Conservation (phyloP, 2,797 vertebrate genomes). For the Premnoplex brunnescens region DNA sequence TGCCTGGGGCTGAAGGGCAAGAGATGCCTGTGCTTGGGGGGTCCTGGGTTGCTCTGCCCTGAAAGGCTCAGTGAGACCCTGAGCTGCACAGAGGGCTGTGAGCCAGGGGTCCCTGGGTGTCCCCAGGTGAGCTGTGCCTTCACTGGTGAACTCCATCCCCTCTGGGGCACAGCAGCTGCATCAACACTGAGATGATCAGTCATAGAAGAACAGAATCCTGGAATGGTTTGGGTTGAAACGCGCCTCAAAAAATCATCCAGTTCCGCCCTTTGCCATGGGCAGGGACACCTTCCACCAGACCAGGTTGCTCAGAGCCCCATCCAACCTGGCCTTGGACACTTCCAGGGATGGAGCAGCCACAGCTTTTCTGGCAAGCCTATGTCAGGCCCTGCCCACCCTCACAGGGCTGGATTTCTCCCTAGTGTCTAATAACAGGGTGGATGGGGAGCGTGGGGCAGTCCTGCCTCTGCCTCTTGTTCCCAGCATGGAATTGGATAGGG, state of each 20-base stretch:
- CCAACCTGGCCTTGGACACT: neutral
- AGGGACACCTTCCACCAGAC: accelerated
- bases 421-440: accelerated
- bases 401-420: neutral
- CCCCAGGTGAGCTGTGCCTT: neutral
- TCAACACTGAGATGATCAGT: neutral
- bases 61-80: neutral
- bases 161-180: neutral
- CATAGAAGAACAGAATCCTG: neutral
- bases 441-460: neutral
- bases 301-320: accelerated
- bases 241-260: neutral
- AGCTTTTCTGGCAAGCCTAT: neutral
- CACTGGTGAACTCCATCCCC: neutral
- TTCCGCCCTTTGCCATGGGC: neutral
- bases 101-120: neutral
- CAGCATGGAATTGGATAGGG: neutral
- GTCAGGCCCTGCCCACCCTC: neutral
- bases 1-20: neutral
- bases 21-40: neutral
- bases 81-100: accelerated
- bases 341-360: neutral
- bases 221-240: neutral
- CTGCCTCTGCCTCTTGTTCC: neutral
- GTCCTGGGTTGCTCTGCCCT: neutral